A percentile compares a stretch with the other conserved stretches of the same genome.
Evolutionary conservation across 2,113 vertebrate species (phyloP).

Genomic region (Calidris pugnax): DNA sequence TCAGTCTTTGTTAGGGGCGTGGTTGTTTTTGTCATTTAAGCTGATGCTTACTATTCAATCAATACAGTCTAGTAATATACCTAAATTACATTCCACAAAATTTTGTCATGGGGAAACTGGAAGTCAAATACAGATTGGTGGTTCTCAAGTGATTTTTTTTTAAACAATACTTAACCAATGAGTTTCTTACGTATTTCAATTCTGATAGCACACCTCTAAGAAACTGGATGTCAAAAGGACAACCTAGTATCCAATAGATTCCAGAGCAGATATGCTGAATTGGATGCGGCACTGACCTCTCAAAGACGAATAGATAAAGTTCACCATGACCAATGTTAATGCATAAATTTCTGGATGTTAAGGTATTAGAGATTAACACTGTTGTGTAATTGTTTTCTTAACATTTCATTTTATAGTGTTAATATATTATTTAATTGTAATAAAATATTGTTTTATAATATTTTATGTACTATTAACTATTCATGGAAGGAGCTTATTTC

Average conservation of each 20-base stretch:
- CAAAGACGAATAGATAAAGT: neutral
- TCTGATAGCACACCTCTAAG: neutral
- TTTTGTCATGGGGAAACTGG: neutral
- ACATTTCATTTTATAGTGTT: neutral
- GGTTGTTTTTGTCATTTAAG: neutral
- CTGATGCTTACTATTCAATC: neutral
- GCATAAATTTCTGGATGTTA: neutral
- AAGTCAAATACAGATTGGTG: neutral
- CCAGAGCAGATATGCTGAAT: neutral
- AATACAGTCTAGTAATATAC: neutral
- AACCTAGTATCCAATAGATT: neutral
- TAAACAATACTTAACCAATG: neutral
- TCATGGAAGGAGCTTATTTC: neutral
- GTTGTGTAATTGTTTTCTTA: neutral
- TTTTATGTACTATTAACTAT: neutral
- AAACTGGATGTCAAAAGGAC: neutral
- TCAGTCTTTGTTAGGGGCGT: accelerated
- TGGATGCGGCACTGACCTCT: neutral
- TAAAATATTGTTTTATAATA: neutral
- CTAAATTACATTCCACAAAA: neutral
- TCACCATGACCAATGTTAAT: neutral
- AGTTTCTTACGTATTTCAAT: neutral
- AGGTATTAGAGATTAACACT: neutral
- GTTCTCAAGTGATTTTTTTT: neutral
- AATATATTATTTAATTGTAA: neutral